Evolutionary conservation across 1,140 invertebrate genomes (phyloP), one percentile per base, ranked within the genome.

Genomic region (Drosophila sechellia): DNA sequence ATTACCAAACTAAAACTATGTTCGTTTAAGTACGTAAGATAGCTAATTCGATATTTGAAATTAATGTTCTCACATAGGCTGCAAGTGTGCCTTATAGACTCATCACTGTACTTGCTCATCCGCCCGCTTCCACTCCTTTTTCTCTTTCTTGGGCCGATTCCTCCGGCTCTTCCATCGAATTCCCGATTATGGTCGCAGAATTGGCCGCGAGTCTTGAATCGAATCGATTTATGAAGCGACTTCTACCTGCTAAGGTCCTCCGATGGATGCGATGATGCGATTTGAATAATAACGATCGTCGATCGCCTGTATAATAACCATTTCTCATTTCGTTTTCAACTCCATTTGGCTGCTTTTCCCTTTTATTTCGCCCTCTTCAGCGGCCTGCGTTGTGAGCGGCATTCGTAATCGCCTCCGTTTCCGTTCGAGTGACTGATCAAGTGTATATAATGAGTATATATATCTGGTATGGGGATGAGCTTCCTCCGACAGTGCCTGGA

Each of bases 221-320:
- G 46, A 70, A 53, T 70, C 46, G 17, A 54, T 63, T 52, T 42
- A 63, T 61, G 39, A 57, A 22, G 15, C 50, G 31, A 22, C 52
- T 37, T 68, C 63, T 66, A 52, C 52, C 50, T 66, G 61, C 53
- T 66, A 50, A 65, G 46, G 46, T 65, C 56, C 45, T 58, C 53
- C 13, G 39, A 57, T 39, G 43, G 43, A 75, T 79, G 81, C 13
- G 39, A 57, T 27, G 43, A 75, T 79, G 81, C 83, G 53, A 58
- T 75, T 87, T 79, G 81, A 86, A 86, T 86, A 83, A 53, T 79
- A 86, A 86, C 64, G 73, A 59, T 40, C 52, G 65, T 79, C 56
- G 61, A 70, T 70, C 42, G 43, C 49, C 43, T 46, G 65, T 78
- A n/a, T 42, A 71, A 71, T 73, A 70, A 69, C 10, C 15, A 45